Conservation (phyloP, 1,140 invertebrate genomes). For the Zophobas morio region DNA sequence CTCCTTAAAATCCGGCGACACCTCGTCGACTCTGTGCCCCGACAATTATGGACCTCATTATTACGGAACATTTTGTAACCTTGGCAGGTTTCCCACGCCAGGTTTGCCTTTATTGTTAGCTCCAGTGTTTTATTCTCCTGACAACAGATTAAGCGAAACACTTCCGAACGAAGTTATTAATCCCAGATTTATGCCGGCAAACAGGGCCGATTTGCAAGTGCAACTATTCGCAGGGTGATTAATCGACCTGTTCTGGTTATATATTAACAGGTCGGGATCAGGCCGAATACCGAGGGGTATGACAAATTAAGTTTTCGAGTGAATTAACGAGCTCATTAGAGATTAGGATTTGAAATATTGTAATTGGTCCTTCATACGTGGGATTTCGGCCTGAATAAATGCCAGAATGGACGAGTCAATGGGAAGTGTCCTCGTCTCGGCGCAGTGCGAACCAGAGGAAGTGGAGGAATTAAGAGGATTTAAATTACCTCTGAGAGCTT, state of each 20-base stretch:
- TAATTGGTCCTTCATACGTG: constrained; percentile 25
- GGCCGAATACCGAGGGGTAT: constrained; percentile 23
- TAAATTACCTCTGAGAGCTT: constrained; percentile 46
- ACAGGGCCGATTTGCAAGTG: constrained; percentile 28
- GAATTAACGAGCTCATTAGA: constrained; percentile 40
- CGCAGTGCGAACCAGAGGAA: constrained; percentile 37
- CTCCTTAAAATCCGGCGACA: no score
- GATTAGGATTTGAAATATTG: constrained; percentile 36
- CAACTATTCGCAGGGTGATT: constrained; percentile 29
- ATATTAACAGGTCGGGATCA: constrained; percentile 41
- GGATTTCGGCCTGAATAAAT: neutral
- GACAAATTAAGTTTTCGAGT: constrained; percentile 38
- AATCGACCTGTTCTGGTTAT: constrained; percentile 33
- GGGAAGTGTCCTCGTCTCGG: constrained; percentile 17
- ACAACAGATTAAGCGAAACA: constrained; percentile 4
- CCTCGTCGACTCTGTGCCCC: no score
- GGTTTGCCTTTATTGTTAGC: neutral
- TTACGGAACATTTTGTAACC: no score
- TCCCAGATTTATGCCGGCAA: constrained; percentile 11
- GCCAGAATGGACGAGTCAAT: constrained; percentile 11
- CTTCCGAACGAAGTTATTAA: constrained; percentile 10
- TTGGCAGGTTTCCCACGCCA: no score
- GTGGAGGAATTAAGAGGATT: constrained; percentile 49
- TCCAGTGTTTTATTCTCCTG: constrained; percentile 18
- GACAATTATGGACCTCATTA: no score